Percentiles rank a stretch among this genome's conserved stretches.
Evolutionary conservation across 1,140 invertebrate genomes (phyloP).

Genomic region (Tetraneura akinire): DNA sequence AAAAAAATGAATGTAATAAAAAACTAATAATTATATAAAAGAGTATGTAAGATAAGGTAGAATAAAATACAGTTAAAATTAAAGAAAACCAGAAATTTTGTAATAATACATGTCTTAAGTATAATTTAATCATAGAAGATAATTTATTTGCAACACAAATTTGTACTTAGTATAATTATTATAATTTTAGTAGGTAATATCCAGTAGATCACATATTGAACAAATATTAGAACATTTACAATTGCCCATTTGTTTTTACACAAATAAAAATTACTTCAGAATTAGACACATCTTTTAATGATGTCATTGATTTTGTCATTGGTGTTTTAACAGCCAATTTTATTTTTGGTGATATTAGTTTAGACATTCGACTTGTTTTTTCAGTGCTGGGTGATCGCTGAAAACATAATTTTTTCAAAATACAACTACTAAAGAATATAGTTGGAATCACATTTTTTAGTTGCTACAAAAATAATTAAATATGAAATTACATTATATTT

Average conservation of each 20-base stretch:
- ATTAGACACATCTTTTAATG: constrained; percentile 37
- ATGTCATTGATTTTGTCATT: constrained; percentile 43
- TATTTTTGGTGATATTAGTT: constrained; percentile 43
- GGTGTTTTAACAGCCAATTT: constrained; percentile 35
- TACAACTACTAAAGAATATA: not conserved
- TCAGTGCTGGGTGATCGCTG: constrained; percentile 27
- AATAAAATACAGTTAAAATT: no score
- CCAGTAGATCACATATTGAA: no score
- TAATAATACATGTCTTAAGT: no score
- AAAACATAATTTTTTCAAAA: constrained; percentile 43
- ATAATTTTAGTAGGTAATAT: no score
- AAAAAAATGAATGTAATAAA: no score
- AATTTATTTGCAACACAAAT: no score
- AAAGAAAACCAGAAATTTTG: no score
- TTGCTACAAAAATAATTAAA: not conserved
- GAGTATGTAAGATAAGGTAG: no score
- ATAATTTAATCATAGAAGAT: no score
- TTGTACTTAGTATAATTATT: no score
- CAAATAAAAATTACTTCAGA: constrained; percentile 42
- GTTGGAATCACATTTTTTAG: not conserved
- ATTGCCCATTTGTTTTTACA: constrained; percentile 31
- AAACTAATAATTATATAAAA: no score
- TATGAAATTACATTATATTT: not conserved
- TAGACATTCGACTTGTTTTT: constrained; percentile 42
- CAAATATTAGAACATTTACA: constrained; percentile 35